Percentiles rank a stretch among this genome's conserved stretches.
Conservation (phyloP, 2,797 vertebrate genomes). For the Liasis olivaceus region DNA sequence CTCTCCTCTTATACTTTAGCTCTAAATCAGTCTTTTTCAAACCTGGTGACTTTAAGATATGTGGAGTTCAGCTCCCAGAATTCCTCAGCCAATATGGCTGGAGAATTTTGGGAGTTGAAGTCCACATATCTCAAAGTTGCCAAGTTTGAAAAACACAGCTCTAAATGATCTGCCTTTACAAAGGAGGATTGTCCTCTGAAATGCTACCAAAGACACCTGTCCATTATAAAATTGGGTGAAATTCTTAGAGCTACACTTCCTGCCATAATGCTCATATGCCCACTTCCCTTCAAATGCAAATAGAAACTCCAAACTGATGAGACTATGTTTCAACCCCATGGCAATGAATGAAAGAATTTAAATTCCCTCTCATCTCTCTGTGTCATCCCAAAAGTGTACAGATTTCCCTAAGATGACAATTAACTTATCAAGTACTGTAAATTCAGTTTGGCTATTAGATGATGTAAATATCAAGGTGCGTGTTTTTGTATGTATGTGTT, state of each 20-base stretch:
- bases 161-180: too few relatives aligned
- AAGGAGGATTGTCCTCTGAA: too few relatives aligned
- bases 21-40: background rate
- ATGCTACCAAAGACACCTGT: too few relatives aligned
- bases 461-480: background rate
- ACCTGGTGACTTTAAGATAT: background rate
- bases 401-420: background rate
- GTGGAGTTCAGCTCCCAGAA: background rate
- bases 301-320: background rate
- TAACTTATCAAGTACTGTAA: background rate
- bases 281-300: too few relatives aligned
- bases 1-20: background rate
- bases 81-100: background rate
- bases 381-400: background rate
- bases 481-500: background rate
- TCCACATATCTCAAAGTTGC: too few relatives aligned
- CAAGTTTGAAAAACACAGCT: too few relatives aligned
- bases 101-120: too few relatives aligned
- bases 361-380: background rate
- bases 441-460: background rate
- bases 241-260: too few relatives aligned
- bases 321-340: background rate
- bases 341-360: background rate
- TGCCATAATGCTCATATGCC: too few relatives aligned
- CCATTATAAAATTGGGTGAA: too few relatives aligned